phyloP scores from a whole-genome alignment of 2,888 invertebrate species.

The Lycia hirtaria region DNA sequence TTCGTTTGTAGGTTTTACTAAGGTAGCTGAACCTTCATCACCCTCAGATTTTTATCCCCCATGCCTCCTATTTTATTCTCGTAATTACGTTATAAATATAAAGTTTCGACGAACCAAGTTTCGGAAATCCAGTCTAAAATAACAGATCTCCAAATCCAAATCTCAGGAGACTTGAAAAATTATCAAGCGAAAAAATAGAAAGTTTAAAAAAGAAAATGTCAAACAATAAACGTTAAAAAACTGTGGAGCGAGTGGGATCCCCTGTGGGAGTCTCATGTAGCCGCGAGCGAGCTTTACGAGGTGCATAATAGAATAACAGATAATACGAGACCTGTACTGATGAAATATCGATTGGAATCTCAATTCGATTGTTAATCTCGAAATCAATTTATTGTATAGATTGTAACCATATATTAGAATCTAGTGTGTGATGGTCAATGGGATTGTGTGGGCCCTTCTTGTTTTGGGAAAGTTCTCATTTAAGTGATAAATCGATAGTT shows the following conservation, averaged over 20 bases:
- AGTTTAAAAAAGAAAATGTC: conserved; percentile 9
- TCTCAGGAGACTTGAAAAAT: conserved; percentile 2
- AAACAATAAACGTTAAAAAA: conserved; percentile 26
- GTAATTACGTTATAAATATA: no score
- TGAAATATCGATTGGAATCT: conserved; percentile 33
- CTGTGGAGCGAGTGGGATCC: conserved; percentile 35
- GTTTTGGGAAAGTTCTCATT: background rate
- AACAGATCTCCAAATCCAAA: background rate
- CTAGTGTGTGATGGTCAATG: background rate
- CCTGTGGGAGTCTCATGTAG: conserved; percentile 31
- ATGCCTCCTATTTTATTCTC: no score
- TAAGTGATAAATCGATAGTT: no score
- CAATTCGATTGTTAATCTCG: conserved; percentile 6
- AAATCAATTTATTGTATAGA: background rate
- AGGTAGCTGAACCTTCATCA: no score
- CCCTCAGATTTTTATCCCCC: no score
- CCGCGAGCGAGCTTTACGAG: conserved; percentile 33
- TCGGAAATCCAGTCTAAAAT: no score
- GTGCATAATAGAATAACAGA: conserved; percentile 37
- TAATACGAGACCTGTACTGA: conserved; percentile 26
- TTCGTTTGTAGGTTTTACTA: no score
- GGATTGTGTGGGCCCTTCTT: background rate
- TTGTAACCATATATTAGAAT: background rate
- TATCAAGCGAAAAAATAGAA: conserved; percentile 1
- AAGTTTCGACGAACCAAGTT: no score